Evolutionary conservation across 1,140 invertebrate genomes (phyloP), one percentile per base, ranked within the genome.

Genomic region (Xylocopa sonorina): DNA sequence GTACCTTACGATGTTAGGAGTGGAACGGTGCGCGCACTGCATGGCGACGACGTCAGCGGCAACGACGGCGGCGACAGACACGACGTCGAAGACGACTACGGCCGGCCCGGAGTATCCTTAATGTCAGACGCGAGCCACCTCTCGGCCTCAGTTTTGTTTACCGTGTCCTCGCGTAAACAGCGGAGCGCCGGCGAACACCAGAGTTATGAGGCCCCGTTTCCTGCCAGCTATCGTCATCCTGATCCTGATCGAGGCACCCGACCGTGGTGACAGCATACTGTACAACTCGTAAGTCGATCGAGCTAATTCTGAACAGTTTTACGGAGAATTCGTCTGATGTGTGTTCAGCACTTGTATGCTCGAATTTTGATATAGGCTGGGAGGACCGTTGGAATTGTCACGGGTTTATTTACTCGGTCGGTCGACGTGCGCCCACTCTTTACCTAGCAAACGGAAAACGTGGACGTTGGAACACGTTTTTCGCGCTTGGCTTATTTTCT

Each of bases 251-350:
- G 85, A 88, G 76, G 82, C 77, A 75, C 88, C 89, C 64, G 83
- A 85, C 77, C 79, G 64, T 82, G 87, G 88, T 71, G 86, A 90
- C 83, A 83, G 87, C 57, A 90, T 91, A 77, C 88, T 89, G n/a
- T 84, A 84, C 67, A 87, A 83, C 71, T 90, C 88, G 91, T 92
- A 90, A 89, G 91, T 90, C 32, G 43, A 14, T 32, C 18, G 7
- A 14, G 9, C 29, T 50, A 5, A 27, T 12, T 3, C 2, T 24
- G 21, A 18, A 9, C 27, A 18, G 18, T 60, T n/a, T n/a, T n/a
- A 5, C 24, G 0, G 12, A 43, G 0, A 9, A 43, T 43, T n/a
- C n/a, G n/a, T n/a, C n/a, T n/a, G n/a, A 7, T 43, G 3, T 27
- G 9, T 16, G 1, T 10, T 21, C 6, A n/a, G n/a, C n/a, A n/a